These are phyloP conservation scores for Electrophaes corylata DNA, from an alignment of 2,888 invertebrate species.

Conservation along the genomic window DNA sequence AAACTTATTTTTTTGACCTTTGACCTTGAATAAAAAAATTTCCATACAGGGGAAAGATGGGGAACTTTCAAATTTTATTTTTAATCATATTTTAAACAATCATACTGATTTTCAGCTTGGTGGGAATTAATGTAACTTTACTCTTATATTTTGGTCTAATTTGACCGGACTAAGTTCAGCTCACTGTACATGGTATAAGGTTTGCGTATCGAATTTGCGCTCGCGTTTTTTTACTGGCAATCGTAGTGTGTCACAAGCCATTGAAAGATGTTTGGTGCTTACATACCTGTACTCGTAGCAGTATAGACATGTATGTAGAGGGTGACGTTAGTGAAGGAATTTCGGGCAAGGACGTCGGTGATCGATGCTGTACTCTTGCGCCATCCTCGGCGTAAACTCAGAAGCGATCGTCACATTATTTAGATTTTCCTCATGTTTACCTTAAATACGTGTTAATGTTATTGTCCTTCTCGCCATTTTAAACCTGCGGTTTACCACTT, in stretches of 20 bases:
- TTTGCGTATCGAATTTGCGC: too few species aligned
- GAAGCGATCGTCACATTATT: slow-evolving; percentile 54
- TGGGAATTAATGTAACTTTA: too few species aligned
- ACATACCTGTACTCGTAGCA: too few species aligned
- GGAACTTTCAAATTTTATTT: too few species aligned
- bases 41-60: too few species aligned
- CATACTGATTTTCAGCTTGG: too few species aligned
- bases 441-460: slow-evolving; percentile 61
- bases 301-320: slow-evolving; percentile 27
- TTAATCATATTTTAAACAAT: too few species aligned
- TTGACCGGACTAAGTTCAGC: not conserved
- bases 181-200: too few species aligned
- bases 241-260: slow-evolving; percentile 5
- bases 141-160: too few species aligned
- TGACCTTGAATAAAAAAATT: too few species aligned
- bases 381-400: slow-evolving; percentile 50
- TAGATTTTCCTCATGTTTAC: slow-evolving; percentile 67
- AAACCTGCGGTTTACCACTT: slow-evolving; percentile 28
- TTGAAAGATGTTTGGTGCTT: slow-evolving; percentile 22
- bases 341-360: slow-evolving; percentile 76
- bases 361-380: slow-evolving; percentile 72
- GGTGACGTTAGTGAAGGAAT: slow-evolving; percentile 61
- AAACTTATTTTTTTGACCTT: too few species aligned
- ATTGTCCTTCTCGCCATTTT: slow-evolving; percentile 56
- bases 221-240: not conserved